Evolutionary conservation across 2,797 vertebrate genomes (phyloP).

Genomic region (Mus caroli): DNA sequence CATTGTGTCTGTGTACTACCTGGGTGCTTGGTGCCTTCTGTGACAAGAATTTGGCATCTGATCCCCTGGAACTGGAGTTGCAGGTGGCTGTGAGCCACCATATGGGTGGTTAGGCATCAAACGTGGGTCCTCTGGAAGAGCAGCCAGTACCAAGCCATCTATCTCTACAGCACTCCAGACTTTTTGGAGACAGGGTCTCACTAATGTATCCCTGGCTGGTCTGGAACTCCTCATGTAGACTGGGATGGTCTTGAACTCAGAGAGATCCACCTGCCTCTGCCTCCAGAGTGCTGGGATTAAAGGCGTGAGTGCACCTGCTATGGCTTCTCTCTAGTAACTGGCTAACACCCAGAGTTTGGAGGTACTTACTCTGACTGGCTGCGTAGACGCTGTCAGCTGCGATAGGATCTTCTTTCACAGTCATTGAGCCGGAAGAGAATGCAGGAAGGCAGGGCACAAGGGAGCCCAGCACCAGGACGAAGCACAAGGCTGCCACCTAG

Average conservation of each 20-base stretch:
- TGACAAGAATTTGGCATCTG: not conserved
- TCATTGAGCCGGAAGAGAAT: constrained; percentile 94
- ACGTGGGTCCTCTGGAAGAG: not conserved
- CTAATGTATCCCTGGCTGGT: not conserved
- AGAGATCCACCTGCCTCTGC: not conserved
- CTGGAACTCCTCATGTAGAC: not conserved
- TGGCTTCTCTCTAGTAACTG: not conserved
- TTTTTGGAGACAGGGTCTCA: not conserved
- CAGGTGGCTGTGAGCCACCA: not conserved
- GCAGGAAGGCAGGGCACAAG: constrained; percentile 95
- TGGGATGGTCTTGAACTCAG: not conserved
- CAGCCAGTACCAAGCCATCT: not conserved
- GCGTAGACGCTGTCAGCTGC: constrained; percentile 94
- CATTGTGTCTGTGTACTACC: not conserved
- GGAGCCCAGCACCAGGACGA: constrained; percentile 97
- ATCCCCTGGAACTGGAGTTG: not conserved
- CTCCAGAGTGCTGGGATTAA: not conserved
- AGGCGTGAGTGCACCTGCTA: not conserved
- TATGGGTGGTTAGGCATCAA: not conserved
- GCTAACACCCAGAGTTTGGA: not conserved
- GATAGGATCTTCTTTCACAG: constrained; percentile 92
- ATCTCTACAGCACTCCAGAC: not conserved
- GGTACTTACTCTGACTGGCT: constrained; percentile 95
- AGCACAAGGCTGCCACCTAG: constrained; percentile 98
- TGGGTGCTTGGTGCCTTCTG: not conserved